Conservation (phyloP, 2,888 invertebrate species). For the Caenorhabditis parvicauda region DNA sequence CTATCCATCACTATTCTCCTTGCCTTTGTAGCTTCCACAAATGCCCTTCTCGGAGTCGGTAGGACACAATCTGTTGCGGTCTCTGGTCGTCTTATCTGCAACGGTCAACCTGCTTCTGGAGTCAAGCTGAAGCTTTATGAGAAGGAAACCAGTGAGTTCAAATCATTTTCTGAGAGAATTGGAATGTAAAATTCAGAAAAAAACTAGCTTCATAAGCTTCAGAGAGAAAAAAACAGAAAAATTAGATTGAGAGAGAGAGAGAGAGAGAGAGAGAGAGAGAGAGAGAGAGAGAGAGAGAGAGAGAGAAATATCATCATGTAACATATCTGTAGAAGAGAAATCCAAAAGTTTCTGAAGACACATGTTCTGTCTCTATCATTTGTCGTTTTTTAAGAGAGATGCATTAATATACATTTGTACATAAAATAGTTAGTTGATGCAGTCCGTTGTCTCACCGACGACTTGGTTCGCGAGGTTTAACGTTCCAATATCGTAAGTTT, state of each 20-base stretch:
- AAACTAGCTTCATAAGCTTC: too few species aligned
- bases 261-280: too few species aligned
- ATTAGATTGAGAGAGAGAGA: too few species aligned
- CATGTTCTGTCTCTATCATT: neutral
- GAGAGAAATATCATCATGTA: too few species aligned
- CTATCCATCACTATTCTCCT: constrained; percentile 13
- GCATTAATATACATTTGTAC: too few species aligned
- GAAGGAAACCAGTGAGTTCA: constrained; percentile 35
- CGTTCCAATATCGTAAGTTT: constrained; percentile 27
- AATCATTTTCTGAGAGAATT: neutral
- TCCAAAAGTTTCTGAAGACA: neutral
- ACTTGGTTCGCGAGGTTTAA: constrained; percentile 26
- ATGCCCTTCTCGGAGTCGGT: constrained; percentile 34
- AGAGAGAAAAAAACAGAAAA: too few species aligned
- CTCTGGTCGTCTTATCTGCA: constrained; percentile 37
- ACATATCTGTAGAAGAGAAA: neutral
- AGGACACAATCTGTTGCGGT: constrained; percentile 40
- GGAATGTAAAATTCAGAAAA: too few species aligned
- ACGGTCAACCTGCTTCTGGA: constrained; percentile 32
- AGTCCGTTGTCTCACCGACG: constrained; percentile 23
- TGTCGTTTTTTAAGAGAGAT: too few species aligned
- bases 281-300: too few species aligned
- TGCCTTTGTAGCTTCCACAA: constrained; percentile 11
- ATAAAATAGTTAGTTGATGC: constrained; percentile 20
- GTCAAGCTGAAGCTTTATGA: constrained; percentile 43